phyloP scores from a whole-genome alignment of 2,888 invertebrate genomes.

The Hedya salicella region DNA sequence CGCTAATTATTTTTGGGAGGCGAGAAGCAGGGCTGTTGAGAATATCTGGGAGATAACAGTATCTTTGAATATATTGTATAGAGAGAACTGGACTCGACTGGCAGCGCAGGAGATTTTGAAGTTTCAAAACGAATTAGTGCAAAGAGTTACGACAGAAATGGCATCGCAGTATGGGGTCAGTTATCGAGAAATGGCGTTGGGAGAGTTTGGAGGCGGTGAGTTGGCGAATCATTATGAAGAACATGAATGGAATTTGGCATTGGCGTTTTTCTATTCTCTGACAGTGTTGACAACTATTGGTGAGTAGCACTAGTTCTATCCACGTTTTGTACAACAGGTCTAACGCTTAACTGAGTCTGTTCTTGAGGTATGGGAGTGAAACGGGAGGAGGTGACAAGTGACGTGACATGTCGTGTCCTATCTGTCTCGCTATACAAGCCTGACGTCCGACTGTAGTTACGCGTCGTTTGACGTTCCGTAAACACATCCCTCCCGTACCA shows the following conservation, averaged over 20 bases:
- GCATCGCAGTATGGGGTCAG: constrained; percentile 85
- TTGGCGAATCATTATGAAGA: constrained; percentile 81
- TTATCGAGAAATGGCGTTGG: constrained; percentile 81
- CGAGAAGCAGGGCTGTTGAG: constrained; percentile 88
- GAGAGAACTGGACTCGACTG: constrained; percentile 94
- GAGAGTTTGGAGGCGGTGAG: constrained; percentile 73
- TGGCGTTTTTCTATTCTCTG: constrained; percentile 96
- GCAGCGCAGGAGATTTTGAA: constrained; percentile 91
- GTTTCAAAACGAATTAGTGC: constrained; percentile 93
- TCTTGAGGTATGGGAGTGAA: no score
- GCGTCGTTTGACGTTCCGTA: no score
- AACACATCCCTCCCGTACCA: no score
- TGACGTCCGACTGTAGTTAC: no score
- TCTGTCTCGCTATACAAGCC: no score
- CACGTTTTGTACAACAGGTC: no score
- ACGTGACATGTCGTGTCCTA: no score
- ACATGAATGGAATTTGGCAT: constrained; percentile 94
- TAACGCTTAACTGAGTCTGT: no score
- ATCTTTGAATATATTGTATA: constrained; percentile 93
- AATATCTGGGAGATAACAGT: constrained; percentile 97
- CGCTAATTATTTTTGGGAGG: constrained; percentile 81
- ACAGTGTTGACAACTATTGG: constrained; percentile 97
- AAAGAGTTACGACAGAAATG: constrained; percentile 92
- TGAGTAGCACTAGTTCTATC: constrained; percentile 75
- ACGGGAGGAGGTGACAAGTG: no score